Conservation (phyloP, 2,888 invertebrate species). For the Torymus auratus region DNA sequence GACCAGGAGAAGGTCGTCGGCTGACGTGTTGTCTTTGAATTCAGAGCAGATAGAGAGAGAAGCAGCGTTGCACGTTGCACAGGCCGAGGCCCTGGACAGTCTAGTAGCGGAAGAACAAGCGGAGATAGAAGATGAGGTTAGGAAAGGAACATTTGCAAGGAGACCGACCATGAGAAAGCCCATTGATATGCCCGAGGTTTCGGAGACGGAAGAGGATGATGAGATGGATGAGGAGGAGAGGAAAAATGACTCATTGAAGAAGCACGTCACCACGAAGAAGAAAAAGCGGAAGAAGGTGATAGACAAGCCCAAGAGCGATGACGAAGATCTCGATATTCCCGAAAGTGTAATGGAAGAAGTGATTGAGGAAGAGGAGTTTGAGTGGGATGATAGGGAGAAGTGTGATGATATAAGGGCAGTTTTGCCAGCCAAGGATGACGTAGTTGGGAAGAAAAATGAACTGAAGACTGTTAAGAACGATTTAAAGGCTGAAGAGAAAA, state of each 20-base stretch:
- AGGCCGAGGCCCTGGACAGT: slow-evolving; percentile 72
- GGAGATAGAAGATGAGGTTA: slow-evolving; percentile 70
- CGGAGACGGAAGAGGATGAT: slow-evolving; percentile 60
- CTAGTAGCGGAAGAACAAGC: slow-evolving; percentile 74
- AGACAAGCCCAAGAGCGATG: slow-evolving; percentile 60
- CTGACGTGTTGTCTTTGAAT: slow-evolving; percentile 68
- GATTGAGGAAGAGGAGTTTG: slow-evolving; percentile 54
- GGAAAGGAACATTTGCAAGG: slow-evolving; percentile 67
- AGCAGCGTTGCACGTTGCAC: slow-evolving; percentile 70
- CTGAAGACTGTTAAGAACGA: not conserved
- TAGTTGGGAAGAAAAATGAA: no score
- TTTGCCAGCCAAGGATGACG: not conserved
- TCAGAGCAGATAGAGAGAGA: slow-evolving; percentile 70
- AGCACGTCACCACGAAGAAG: slow-evolving; percentile 60
- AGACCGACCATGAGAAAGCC: slow-evolving; percentile 48
- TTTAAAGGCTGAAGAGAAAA: not conserved
- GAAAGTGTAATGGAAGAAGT: slow-evolving; percentile 51
- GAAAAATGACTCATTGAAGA: slow-evolving; percentile 10
- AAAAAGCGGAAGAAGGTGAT: slow-evolving; percentile 64
- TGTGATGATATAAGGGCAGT: slow-evolving; percentile 35
- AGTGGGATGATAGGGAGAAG: slow-evolving; percentile 48
- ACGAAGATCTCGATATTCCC: slow-evolving; percentile 41
- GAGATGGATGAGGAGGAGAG: slow-evolving; percentile 48
- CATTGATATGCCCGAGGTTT: slow-evolving; percentile 47
- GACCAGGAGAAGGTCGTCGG: slow-evolving; percentile 72